phyloP scores from a whole-genome alignment of 2,113 vertebrate genomes.

The Tenebrosternarchus preto region DNA sequence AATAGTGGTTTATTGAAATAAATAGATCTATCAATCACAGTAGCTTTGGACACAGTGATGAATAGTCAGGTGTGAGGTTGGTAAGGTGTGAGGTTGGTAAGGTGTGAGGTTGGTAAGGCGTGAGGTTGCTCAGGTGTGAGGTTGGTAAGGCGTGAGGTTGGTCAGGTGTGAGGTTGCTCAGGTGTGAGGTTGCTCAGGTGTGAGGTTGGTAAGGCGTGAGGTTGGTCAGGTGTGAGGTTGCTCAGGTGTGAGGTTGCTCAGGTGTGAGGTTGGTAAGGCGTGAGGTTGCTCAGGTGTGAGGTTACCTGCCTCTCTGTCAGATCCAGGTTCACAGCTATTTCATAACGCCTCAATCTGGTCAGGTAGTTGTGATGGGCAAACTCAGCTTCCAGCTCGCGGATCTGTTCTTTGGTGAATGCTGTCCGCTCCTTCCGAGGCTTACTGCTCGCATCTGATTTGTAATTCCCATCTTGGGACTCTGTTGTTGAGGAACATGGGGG shows the following conservation, averaged over 20 bases:
- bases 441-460: conserved; percentile 94
- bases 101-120: neutral
- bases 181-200: no score
- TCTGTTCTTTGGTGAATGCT: conserved; percentile 98
- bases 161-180: neutral
- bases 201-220: neutral
- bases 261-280: conserved; percentile 3
- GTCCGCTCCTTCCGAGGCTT: conserved; percentile 98
- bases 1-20: conserved; percentile 10
- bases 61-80: conserved; percentile 6
- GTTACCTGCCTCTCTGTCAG: conserved; percentile 98
- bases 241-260: conserved; percentile 18
- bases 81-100: neutral
- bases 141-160: conserved; percentile 18
- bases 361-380: conserved; percentile 99
- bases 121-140: no score
- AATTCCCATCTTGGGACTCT: conserved; percentile 97
- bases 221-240: neutral
- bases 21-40: conserved; percentile 56
- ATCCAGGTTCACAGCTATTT: conserved; percentile 97
- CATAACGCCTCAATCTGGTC: conserved; percentile 93
- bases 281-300: neutral
- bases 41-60: conserved; percentile 37
- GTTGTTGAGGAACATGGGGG: conserved; percentile 10
- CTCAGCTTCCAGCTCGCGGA: conserved; percentile 96